Conservation (phyloP, 2,888 invertebrate genomes). For the Tenthredo scrophulariae region DNA sequence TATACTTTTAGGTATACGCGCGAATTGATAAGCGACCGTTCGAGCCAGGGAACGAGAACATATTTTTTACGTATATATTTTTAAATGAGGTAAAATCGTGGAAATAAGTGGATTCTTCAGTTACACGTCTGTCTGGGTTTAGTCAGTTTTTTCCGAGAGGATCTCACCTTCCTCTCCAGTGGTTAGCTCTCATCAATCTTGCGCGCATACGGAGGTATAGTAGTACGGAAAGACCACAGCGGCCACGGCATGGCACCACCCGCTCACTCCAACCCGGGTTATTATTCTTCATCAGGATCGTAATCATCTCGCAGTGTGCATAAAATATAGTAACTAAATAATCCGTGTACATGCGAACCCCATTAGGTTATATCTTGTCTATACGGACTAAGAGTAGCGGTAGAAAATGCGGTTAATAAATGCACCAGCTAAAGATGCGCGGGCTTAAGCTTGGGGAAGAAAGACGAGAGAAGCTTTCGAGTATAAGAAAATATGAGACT, state of each 20-base stretch:
- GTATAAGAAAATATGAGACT: no score
- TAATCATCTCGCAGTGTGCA: constrained; percentile 16
- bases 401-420: not conserved
- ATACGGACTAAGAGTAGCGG: not conserved
- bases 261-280: constrained; percentile 23
- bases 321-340: constrained; percentile 48
- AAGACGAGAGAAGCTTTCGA: no score
- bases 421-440: not conserved
- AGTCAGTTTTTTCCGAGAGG: not conserved
- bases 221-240: not conserved
- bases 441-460: no score
- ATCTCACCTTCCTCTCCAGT: constrained; percentile 6
- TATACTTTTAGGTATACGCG: no score
- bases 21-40: no score
- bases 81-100: not conserved
- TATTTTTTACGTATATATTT: no score
- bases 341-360: constrained; percentile 43
- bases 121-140: not conserved
- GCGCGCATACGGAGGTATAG: not conserved
- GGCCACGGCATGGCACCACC: not conserved
- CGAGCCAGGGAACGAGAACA: no score
- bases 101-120: not conserved
- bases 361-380: constrained; percentile 22
- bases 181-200: not conserved
- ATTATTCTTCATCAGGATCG: constrained; percentile 58